A percentile compares a stretch with the other conserved stretches of the same genome.
These are phyloP conservation scores for Scomber scombrus DNA, from an alignment of 2,113 vertebrate genomes.

Conservation along the genomic window DNA sequence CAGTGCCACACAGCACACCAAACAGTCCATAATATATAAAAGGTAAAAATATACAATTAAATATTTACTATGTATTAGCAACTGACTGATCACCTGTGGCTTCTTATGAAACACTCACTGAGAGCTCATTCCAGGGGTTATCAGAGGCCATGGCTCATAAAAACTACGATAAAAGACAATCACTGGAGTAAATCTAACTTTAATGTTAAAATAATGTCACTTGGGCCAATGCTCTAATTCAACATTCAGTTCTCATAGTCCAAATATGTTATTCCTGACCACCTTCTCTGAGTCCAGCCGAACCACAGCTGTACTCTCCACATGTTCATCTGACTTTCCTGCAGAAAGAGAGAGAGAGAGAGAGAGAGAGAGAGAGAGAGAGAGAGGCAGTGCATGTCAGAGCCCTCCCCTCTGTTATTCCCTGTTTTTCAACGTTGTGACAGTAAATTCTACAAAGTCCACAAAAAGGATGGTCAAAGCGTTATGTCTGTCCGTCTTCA, in stretches of 20 bases:
- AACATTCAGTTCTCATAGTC: slow-evolving; percentile 3
- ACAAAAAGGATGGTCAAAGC: slow-evolving; percentile 33
- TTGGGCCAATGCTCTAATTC: slow-evolving; percentile 5
- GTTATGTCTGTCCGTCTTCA: slow-evolving; percentile 41
- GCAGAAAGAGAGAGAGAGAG: slow-evolving; percentile 2
- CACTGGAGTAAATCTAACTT: not conserved
- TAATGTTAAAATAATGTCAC: slow-evolving; percentile 4
- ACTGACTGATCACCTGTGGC: slow-evolving; percentile 69
- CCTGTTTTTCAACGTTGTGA: slow-evolving; percentile 41
- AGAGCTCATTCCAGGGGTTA: slow-evolving; percentile 22
- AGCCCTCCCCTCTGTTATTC: slow-evolving; percentile 25
- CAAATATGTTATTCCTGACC: not conserved
- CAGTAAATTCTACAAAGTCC: slow-evolving; percentile 60
- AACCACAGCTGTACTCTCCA: slow-evolving; percentile 56
- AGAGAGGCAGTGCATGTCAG: slow-evolving; percentile 24
- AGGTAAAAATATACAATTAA: slow-evolving; percentile 63
- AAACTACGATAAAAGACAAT: slow-evolving; percentile 11
- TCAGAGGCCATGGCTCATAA: slow-evolving; percentile 16
- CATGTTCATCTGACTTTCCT: slow-evolving; percentile 32
- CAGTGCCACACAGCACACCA: slow-evolving; percentile 61
- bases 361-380: no score
- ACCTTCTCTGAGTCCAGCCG: slow-evolving; percentile 44
- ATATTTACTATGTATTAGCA: slow-evolving; percentile 75
- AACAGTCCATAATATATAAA: slow-evolving; percentile 62
- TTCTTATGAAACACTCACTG: slow-evolving; percentile 40